Base-by-base conservation (phyloP, 2,888 invertebrate genomes). In the Tetranychus piercei region DNA sequence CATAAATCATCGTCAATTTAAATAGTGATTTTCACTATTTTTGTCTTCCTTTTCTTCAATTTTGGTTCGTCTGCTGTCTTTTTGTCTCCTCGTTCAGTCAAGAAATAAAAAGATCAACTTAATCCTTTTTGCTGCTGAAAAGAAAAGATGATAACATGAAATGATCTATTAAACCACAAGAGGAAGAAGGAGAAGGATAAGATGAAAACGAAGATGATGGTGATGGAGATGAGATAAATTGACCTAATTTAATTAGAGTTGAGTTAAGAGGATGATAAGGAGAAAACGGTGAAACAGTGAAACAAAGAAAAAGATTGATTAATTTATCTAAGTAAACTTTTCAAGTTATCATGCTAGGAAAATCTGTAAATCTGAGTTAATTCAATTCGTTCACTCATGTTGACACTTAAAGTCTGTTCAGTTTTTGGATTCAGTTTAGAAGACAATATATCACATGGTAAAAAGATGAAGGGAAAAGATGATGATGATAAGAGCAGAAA, bases 361-460 rank as follows among this genome's bases (percentile, higher is more conserved):
- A 55, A 55, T 55, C 55, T 55, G 55, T 55, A 55, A 55, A 55
- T 55, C 55, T 55, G 55, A 55, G 55, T 55, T 55, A 55, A 55
- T 55, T 55, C 55, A 55, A 55, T 55, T 55, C 11, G 55, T 55
- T 55, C 55, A 55, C 15, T 55, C 55, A 55, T 55, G 55, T 55
- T 55, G 55, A 55, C 55, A 55, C 55, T 55, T 55, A 6, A 15
- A 55, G 55, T 15, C 34, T 34, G 34, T 34, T 34, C 34, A 34
- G 34, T 34, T 34, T 55, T 15, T 15, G 9, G 55, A 55, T 55
- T 55, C 11, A 55, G 55, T 55, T 55, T 15, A 9, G 55, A 15
- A 15, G 55, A 55, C 15, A 15, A 55, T 55, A 55, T 15, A 55
- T 55, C 55, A 55, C 55, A 55, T 15, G 55, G 34, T 34, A 55